Percentiles rank a stretch among this genome's conserved stretches.
Evolutionary conservation across 1,140 invertebrate species (phyloP).

Genomic region (Tetramorium simillimum): DNA sequence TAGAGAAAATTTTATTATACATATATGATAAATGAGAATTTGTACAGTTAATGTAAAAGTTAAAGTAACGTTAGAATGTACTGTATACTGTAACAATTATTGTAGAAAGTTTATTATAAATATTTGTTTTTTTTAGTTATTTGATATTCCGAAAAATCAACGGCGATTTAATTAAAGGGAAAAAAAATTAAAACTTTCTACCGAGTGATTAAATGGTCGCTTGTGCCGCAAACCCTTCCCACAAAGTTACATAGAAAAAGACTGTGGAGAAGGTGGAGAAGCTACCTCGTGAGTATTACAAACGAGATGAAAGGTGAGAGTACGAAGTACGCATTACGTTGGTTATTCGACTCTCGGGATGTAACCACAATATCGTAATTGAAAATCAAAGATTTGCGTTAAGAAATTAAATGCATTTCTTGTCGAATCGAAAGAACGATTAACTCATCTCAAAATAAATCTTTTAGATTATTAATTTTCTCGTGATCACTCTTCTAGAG

Average conservation of each 20-base stretch:
- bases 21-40: neutral
- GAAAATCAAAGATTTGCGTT: constrained; percentile 25
- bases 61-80: neutral
- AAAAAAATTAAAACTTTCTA: constrained; percentile 23
- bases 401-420: constrained; percentile 32
- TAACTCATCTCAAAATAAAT: neutral
- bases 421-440: neutral
- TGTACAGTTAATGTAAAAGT: neutral
- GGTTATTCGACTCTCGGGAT: neutral
- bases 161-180: constrained; percentile 55
- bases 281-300: constrained; percentile 27
- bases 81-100: neutral
- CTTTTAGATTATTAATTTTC: neutral
- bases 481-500: neutral
- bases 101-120: neutral
- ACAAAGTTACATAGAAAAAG: neutral
- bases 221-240: constrained; percentile 5
- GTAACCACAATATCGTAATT: constrained; percentile 26
- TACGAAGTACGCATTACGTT: constrained; percentile 7
- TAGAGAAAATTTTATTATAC: neutral
- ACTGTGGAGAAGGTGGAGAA: neutral
- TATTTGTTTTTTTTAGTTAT: neutral
- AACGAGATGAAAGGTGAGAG: constrained; percentile 43
- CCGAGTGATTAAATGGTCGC: constrained; percentile 33
- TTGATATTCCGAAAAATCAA: constrained; percentile 14